Evolutionary conservation across 2,888 invertebrate species (phyloP).

Genomic region (Drosophila incognita): DNA sequence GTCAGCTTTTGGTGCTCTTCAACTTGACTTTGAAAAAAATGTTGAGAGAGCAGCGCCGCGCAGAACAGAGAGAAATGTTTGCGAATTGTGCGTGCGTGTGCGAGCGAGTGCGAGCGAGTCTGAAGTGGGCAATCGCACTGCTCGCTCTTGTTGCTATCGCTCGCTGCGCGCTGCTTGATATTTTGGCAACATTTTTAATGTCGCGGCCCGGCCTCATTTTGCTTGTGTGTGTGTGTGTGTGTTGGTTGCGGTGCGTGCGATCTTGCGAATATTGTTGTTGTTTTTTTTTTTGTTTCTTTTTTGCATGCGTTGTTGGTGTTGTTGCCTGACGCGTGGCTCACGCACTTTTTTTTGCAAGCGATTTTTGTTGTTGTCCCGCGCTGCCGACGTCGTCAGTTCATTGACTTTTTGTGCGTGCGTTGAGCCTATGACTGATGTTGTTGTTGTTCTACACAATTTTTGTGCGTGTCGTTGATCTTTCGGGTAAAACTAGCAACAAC

Average conservation of each 20-base stretch:
- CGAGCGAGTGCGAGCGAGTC: conserved; percentile 4
- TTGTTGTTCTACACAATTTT: conserved; percentile 36
- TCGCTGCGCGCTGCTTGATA: background rate
- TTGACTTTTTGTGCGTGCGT: conserved; percentile 65
- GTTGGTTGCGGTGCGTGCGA: conserved; percentile 39
- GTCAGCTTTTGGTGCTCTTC: conserved; percentile 60
- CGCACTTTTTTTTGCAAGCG: conserved; percentile 50
- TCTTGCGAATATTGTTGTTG: conserved; percentile 25
- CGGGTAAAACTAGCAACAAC: conserved; percentile 37
- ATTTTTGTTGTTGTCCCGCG: conserved; percentile 5
- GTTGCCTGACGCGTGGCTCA: conserved; percentile 54
- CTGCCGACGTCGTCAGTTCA: conserved; percentile 54
- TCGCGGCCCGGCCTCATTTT: conserved; percentile 34
- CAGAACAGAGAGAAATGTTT: conserved; percentile 23
- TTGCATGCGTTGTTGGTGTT: conserved; percentile 29
- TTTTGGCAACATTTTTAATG: conserved; percentile 67
- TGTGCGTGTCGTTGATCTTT: conserved; percentile 81
- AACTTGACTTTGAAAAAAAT: conserved; percentile 76
- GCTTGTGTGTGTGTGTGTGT: conserved; percentile 6
- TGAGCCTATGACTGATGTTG: conserved; percentile 39
- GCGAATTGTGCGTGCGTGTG: conserved; percentile 40
- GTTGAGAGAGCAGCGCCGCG: conserved; percentile 57
- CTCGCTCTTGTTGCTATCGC: background rate
- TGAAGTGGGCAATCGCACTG: background rate
- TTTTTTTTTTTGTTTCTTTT: background rate